Base-by-base conservation (phyloP, 2,113 vertebrate species). In the Cygnus buccinator region DNA sequence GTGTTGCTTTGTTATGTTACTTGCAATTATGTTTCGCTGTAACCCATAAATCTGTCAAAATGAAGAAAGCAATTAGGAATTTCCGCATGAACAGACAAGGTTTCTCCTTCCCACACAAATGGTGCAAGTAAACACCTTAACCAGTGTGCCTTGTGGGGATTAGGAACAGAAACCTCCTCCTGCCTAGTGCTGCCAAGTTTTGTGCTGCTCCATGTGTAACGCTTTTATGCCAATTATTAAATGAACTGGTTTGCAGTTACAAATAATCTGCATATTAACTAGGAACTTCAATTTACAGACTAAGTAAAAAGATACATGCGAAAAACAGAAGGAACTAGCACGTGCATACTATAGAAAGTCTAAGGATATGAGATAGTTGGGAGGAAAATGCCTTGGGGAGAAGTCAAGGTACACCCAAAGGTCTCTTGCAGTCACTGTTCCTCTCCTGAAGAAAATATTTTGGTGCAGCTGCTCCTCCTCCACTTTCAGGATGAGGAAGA, bases 21-120 rank as follows among this genome's bases (percentile, higher is more conserved):
- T 92, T 77, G 79, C 92, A 93, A 92, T 96, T 92, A 91, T 52
- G 43, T 87, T 92, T 89, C 8, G 2, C 52, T 89, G 58, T 73
- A 84, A 97, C 62, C 57, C 65, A 84, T 73, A 84, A 92, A 94
- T 90, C 93, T 92, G 89, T 93, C 92, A 94, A 96, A 96, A 96
- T 1, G 11, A 96, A 93, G 91, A 62, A 92, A 87, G 86, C 80
- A 96, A 96, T 93, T 96, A 92, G 91, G 89, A 84, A 82, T 96
- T 96, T 94, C 89, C 77, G 70, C 81, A 63, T n/a, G 74, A 96
- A 70, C 41, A 82, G 95, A 43, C 77, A 92, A 81, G 35, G 65
- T 68, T 86, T 89, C 94, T 94, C 76, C 93, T 96, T 95, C 86
- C 90, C 90, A 92, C 87, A 79, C 70, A 85, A 95, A 94, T 20